Conservation (phyloP, 2,113 vertebrate genomes). For the Heptranchias perlo region DNA sequence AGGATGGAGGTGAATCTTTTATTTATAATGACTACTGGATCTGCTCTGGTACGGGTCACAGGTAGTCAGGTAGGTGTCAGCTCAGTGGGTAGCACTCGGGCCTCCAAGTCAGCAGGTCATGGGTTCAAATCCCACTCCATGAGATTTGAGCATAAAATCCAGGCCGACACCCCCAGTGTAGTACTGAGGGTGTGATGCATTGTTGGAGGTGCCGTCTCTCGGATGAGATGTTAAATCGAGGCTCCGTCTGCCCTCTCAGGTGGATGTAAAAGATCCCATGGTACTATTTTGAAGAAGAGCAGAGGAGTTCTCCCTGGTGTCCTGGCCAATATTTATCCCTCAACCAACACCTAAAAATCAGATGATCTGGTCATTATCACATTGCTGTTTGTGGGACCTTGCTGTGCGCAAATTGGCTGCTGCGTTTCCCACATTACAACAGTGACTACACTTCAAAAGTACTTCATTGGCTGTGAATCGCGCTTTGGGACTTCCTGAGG, state of each 20-base stretch:
- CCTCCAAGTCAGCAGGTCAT: background rate
- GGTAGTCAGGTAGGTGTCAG: background rate
- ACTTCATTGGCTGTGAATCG: background rate
- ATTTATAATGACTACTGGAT: background rate
- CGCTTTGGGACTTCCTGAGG: background rate
- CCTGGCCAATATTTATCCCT: background rate
- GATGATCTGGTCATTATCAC: background rate
- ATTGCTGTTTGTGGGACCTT: background rate
- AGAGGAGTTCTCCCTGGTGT: background rate
- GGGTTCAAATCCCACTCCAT: too few relatives aligned
- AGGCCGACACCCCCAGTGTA: background rate
- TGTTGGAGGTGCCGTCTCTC: too few relatives aligned
- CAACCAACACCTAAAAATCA: background rate
- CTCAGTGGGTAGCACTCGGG: background rate
- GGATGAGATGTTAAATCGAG: background rate
- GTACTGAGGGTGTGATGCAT: background rate
- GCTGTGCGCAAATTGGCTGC: background rate
- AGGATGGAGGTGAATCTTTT: background rate
- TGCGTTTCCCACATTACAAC: background rate
- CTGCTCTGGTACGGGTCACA: background rate
- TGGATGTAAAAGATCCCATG: background rate
- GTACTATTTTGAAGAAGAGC: background rate
- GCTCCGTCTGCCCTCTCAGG: background rate
- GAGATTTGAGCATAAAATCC: background rate
- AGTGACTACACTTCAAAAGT: background rate